A percentile compares a stretch with the other conserved stretches of the same genome.
Evolutionary conservation across 1,140 invertebrate species (phyloP).

Genomic region (Sycophila sp.): DNA sequence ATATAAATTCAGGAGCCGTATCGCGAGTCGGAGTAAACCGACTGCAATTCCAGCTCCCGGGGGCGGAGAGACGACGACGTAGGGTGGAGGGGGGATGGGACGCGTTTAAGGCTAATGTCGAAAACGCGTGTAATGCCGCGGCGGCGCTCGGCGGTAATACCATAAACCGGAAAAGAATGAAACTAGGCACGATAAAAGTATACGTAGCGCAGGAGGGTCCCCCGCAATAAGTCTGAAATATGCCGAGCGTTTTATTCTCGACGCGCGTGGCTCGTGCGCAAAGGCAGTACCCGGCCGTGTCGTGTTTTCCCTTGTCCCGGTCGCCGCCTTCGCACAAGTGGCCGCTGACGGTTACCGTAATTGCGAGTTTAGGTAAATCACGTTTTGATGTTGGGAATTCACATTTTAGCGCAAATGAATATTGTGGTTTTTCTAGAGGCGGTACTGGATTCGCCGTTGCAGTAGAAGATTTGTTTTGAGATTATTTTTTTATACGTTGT

Average conservation of each 20-base stretch:
- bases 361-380: too few species aligned
- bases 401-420: too few species aligned
- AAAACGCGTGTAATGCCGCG: slow-evolving; percentile 46
- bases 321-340: too few species aligned
- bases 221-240: slow-evolving; percentile 58
- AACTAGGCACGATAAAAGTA: slow-evolving; percentile 54
- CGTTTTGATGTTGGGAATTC: too few species aligned
- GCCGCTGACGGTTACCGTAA: too few species aligned
- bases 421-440: too few species aligned
- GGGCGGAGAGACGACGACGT: neutral
- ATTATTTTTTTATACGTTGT: too few species aligned
- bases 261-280: neutral
- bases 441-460: too few species aligned
- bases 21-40: too few species aligned
- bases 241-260: slow-evolving; percentile 53
- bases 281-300: neutral
- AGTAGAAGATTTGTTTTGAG: too few species aligned
- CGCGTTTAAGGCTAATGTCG: slow-evolving; percentile 24
- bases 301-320: neutral
- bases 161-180: slow-evolving; percentile 53
- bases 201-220: slow-evolving; percentile 31
- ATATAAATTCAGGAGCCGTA: neutral
- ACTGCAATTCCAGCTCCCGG: neutral
- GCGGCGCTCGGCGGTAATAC: slow-evolving; percentile 39
- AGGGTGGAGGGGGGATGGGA: neutral